phyloP scores from a whole-genome alignment of 2,888 invertebrate species.

The Erpobdella octoculata region DNA sequence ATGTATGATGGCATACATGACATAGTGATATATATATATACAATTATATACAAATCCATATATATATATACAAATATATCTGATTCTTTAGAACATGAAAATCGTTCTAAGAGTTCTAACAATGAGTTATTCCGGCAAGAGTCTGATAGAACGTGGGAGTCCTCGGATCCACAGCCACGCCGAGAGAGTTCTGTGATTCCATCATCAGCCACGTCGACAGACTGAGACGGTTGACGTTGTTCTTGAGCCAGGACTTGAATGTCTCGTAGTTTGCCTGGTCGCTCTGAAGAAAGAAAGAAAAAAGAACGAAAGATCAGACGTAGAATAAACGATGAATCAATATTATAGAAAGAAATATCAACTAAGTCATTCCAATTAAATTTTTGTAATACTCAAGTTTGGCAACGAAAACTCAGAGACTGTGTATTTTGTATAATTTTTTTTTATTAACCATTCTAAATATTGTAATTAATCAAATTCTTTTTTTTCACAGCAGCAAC shows the following conservation, averaged over 20 bases:
- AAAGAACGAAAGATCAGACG: background rate
- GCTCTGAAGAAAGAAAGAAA: constrained; percentile 43
- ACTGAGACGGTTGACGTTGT: constrained; percentile 65
- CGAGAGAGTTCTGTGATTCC: constrained; percentile 59
- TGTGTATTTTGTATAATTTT: too few relatives aligned
- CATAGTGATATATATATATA: too few relatives aligned
- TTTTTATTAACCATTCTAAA: too few relatives aligned
- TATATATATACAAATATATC: too few relatives aligned
- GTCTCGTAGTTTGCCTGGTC: constrained; percentile 54
- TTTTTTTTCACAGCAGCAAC: too few relatives aligned
- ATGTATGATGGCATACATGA: too few relatives aligned
- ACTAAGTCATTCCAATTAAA: background rate
- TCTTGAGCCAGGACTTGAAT: constrained; percentile 70
- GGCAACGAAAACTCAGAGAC: too few relatives aligned
- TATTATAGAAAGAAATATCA: background rate
- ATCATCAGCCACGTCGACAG: constrained; percentile 64
- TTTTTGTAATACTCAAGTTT: too few relatives aligned
- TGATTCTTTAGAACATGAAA: too few relatives aligned
- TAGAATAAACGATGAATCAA: background rate
- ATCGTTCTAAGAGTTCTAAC: too few relatives aligned
- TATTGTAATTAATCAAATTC: too few relatives aligned
- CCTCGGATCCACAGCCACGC: constrained; percentile 71
- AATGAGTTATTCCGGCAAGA: constrained; percentile 82
- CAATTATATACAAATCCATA: too few relatives aligned
- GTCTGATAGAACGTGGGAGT: constrained; percentile 84